Conservation (phyloP, 1,140 invertebrate genomes). For the Marisa cornuarietis region DNA sequence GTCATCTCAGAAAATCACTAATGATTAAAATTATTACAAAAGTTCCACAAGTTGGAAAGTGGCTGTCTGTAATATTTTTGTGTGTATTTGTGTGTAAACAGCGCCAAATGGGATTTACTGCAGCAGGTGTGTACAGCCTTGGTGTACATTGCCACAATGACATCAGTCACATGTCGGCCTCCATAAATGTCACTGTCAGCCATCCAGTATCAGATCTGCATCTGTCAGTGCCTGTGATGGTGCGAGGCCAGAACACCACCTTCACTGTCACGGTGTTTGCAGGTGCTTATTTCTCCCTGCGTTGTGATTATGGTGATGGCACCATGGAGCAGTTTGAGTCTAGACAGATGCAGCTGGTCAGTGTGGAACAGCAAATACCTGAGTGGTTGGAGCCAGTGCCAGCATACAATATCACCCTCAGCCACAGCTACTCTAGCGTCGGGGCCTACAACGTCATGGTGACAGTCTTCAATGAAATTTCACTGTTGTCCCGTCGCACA, state of each 20-base stretch:
- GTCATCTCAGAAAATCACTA: no score
- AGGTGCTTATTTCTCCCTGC: slow-evolving; percentile 25
- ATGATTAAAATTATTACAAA: no score
- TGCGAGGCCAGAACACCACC: slow-evolving; percentile 16
- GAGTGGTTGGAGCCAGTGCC: slow-evolving; percentile 7
- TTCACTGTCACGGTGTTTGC: slow-evolving; percentile 22
- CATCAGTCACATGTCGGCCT: slow-evolving; percentile 27
- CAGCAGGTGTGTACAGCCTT: slow-evolving; percentile 24
- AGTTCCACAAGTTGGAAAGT: no score
- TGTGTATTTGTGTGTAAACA: neutral
- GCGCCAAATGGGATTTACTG: slow-evolving; percentile 16
- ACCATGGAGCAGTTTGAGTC: slow-evolving; percentile 7
- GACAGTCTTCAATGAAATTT: slow-evolving; percentile 32
- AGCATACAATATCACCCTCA: slow-evolving; percentile 23
- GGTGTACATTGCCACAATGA: slow-evolving; percentile 31
- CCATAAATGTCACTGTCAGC: slow-evolving; percentile 25
- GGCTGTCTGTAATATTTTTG: no score
- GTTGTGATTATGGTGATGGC: slow-evolving; percentile 35
- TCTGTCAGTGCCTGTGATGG: slow-evolving; percentile 6
- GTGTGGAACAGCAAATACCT: neutral
- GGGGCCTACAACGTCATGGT: slow-evolving; percentile 35
- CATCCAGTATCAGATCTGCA: slow-evolving; percentile 26
- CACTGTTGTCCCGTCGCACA: neutral
- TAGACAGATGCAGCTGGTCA: neutral
- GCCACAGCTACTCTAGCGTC: slow-evolving; percentile 15